phyloP scores from a whole-genome alignment of 2,113 vertebrate genomes.

The Chrysochloris asiatica region DNA sequence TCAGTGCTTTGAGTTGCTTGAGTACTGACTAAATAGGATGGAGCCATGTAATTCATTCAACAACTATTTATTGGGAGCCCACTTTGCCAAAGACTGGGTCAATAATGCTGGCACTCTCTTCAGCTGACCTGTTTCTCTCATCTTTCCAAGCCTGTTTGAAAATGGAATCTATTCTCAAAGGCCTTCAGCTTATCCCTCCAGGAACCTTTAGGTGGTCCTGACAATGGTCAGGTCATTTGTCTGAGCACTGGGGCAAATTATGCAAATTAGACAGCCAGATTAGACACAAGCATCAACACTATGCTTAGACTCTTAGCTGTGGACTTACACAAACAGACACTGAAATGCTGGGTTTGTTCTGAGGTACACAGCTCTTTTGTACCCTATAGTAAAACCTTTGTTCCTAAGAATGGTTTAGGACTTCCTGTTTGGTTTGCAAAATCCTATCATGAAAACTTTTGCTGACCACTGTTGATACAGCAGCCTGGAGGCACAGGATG shows the following conservation, averaged over 20 bases:
- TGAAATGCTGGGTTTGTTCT: neutral
- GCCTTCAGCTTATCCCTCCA: neutral
- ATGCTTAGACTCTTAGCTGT: neutral
- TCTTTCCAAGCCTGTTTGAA: neutral
- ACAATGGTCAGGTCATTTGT: neutral
- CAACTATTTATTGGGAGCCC: neutral
- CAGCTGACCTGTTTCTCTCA: neutral
- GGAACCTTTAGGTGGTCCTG: neutral
- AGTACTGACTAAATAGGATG: neutral
- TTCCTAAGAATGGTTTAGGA: neutral
- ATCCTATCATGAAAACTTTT: no score
- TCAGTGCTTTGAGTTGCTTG: neutral
- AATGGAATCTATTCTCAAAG: neutral
- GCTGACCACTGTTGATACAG: no score
- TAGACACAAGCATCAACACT: neutral
- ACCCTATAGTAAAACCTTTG: neutral
- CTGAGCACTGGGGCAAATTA: neutral
- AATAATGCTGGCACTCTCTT: neutral
- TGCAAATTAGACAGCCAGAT: neutral
- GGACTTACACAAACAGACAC: neutral
- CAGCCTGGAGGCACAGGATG: no score
- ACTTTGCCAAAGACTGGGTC: neutral
- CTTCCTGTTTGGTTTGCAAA: constrained; percentile 40
- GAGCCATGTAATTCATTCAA: neutral
- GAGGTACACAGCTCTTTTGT: neutral